Evolutionary conservation across 37 sponge, comb jelly and placozoan species (phyloP).

Genomic region (Cladorhizidae sp.): DNA sequence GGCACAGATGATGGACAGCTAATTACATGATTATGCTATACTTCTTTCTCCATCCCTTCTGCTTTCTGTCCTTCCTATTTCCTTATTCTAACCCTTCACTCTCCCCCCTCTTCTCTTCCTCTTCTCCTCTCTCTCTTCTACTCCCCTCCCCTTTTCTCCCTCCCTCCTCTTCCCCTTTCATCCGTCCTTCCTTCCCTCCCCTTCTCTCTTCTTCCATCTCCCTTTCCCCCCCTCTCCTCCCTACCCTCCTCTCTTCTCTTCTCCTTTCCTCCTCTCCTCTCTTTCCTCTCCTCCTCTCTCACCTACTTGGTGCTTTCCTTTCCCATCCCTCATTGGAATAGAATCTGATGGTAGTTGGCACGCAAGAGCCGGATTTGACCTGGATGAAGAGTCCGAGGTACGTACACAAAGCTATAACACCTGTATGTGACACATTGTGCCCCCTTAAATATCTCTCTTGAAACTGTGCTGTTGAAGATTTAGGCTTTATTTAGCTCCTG

Average conservation of each 20-base stretch:
- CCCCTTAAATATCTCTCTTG: no score
- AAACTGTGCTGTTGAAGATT: no score
- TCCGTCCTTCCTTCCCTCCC: neutral
- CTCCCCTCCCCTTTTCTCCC: no score
- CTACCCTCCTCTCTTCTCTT: neutral
- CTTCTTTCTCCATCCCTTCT: neutral
- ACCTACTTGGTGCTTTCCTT: neutral
- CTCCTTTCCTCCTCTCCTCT: neutral
- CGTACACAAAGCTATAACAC: no score
- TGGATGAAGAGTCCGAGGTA: slow-evolving; percentile 76
- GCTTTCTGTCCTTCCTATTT: no score
- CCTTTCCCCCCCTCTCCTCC: no score
- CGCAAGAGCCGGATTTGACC: slow-evolving; percentile 61
- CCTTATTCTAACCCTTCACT: no score
- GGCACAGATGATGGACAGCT: neutral
- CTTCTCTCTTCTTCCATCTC: neutral
- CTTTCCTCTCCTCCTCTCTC: neutral
- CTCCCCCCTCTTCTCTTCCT: no score
- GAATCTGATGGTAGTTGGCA: slow-evolving; percentile 65
- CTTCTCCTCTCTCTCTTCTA: no score
- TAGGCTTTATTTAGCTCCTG: no score
- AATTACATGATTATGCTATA: neutral
- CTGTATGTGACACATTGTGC: no score
- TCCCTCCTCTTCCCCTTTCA: neutral
- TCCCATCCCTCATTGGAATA: neutral